Conservation (phyloP, 2,113 vertebrate genomes). For the Strigops habroptila region DNA sequence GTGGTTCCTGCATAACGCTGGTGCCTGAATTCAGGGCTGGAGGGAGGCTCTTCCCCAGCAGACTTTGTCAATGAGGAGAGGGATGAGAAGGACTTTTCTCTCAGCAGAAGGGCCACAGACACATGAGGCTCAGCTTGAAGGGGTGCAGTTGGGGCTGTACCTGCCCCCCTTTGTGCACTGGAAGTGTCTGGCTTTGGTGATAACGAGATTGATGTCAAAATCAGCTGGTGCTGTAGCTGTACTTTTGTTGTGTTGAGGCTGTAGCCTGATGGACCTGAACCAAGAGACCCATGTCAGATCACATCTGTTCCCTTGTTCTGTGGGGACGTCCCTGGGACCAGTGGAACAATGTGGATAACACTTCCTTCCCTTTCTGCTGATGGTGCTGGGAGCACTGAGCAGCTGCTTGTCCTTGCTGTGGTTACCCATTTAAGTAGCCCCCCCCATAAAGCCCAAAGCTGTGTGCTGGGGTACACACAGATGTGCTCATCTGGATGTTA, state of each 20-base stretch:
- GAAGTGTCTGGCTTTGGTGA: neutral
- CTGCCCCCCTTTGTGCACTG: too few relatives aligned
- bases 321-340: neutral
- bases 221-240: neutral
- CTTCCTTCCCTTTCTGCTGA: neutral
- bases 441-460: neutral
- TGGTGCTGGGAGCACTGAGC: neutral
- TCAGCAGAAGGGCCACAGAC: neutral
- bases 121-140: neutral
- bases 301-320: neutral
- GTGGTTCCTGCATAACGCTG: neutral
- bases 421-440: neutral
- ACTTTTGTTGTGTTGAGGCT: neutral
- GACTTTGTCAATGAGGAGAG: neutral
- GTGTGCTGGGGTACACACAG: neutral
- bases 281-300: neutral
- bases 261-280: neutral
- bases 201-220: neutral
- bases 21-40: neutral
- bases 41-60: neutral
- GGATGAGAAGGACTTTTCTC: neutral
- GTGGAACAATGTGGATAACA: accelerated
- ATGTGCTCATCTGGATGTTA: neutral
- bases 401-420: neutral
- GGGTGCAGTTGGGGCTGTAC: neutral